phyloP scores from a whole-genome alignment of 1,140 invertebrate genomes.

The Magallana gigas region DNA sequence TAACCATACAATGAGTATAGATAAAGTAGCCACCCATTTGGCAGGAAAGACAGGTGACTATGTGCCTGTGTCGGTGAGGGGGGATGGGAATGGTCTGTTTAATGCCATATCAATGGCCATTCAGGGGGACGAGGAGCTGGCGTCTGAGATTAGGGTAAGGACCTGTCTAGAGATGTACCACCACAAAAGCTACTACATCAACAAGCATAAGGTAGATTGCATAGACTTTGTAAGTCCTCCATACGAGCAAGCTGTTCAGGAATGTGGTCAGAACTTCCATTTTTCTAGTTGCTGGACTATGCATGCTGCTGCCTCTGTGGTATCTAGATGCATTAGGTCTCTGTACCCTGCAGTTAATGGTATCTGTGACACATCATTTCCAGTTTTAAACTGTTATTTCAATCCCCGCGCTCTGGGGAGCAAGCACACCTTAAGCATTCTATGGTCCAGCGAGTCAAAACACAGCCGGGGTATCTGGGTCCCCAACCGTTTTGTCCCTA shows the following conservation, averaged over 20 bases:
- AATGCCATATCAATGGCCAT: constrained; percentile 34
- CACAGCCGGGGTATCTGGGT: background rate
- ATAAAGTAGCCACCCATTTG: background rate
- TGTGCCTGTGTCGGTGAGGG: constrained; percentile 20
- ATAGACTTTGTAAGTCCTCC: background rate
- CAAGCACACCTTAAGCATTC: background rate
- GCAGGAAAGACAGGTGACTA: background rate
- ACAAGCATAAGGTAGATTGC: background rate
- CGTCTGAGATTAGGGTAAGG: constrained; percentile 17
- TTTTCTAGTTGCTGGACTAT: background rate
- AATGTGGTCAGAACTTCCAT: background rate
- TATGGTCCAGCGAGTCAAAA: background rate
- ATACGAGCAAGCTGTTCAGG: background rate
- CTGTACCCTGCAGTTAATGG: background rate
- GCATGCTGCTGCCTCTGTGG: background rate
- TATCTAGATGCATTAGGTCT: background rate
- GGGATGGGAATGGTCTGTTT: constrained; percentile 37
- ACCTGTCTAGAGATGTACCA: constrained; percentile 35
- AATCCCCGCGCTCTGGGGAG: background rate
- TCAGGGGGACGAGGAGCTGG: constrained; percentile 6
- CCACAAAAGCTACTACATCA: constrained; percentile 20
- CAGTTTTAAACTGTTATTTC: background rate
- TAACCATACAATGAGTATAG: background rate
- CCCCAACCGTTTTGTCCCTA: background rate
- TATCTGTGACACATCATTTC: background rate